Base-by-base conservation (phyloP, 2,113 vertebrate genomes). In the Pholis gunnellus region DNA sequence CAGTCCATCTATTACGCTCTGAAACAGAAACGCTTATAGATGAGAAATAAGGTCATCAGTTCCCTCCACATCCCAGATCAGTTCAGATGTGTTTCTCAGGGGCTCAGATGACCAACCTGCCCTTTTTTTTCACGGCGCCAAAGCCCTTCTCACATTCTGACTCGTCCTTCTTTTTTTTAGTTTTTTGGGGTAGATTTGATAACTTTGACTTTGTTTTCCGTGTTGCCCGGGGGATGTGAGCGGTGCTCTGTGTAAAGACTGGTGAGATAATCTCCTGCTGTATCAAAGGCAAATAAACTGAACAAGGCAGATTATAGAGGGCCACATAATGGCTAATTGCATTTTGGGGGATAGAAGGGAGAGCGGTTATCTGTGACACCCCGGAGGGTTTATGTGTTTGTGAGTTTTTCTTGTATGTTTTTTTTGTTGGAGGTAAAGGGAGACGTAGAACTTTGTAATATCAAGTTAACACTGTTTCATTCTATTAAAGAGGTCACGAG, bases 251-350 rank as follows among this genome's bases (percentile, higher is more conserved):
- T 88, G 83, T 81, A 82, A 84, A 86, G 85, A 81, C 61, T 63
- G 50, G 75, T n/a, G 36, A 76, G 90, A 92, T 93, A 93, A 94
- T 73, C 64, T 29, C 36, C 66, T 20, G 82, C 72, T 88, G 77
- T 89, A 88, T 89, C 88, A 91, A 92, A 89, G 83, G 79, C 84
- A 90, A 90, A 92, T 89, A 83, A 91, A 84, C 71, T 67, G 74
- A 91, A 88, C 84, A 72, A 71, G 79, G 84, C 83, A 81, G 88
- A 92, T 90, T 84, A 89, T 52, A 46, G 69, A 81, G 78, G 71
- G 69, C 40, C 80, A 88, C 86, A 86, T 79, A 87, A 91, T 89
- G 83, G 88, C 78, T 82, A 89, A 93, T 93, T 91, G 86, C 84
- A 83, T 89, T 92, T 85, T 82, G 68, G 68, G 73, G 76, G 44